Percentiles rank a stretch among this genome's conserved stretches.
Evolutionary conservation across 2,888 invertebrate species (phyloP).

Genomic region (Cataglyphis livida): DNA sequence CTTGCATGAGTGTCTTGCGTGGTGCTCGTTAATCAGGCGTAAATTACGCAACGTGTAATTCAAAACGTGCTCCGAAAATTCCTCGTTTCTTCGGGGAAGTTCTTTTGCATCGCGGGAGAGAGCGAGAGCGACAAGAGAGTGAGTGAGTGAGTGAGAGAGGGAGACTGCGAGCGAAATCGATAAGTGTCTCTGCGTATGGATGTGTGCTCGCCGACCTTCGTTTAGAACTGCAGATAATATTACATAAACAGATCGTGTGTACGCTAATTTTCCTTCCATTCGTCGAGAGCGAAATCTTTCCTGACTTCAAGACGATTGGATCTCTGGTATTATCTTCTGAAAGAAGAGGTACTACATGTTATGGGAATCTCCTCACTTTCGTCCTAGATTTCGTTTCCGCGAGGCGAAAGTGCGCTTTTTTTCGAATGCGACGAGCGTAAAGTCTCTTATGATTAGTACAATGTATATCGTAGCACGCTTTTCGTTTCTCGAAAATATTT

Average conservation of each 20-base stretch:
- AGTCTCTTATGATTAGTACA: neutral
- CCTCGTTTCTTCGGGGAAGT: too few species aligned
- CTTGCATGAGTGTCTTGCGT: neutral
- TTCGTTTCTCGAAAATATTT: neutral
- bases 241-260: slow-evolving; percentile 71
- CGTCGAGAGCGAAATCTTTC: slow-evolving; percentile 25
- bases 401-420: slow-evolving; percentile 55
- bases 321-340: neutral
- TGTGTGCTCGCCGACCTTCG: slow-evolving; percentile 41
- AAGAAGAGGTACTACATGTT: neutral
- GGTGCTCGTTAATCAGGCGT: neutral
- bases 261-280: slow-evolving; percentile 61
- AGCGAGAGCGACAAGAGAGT: neutral
- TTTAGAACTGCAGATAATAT: slow-evolving; percentile 64
- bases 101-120: neutral
- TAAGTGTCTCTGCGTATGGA: slow-evolving; percentile 37
- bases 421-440: slow-evolving; percentile 19
- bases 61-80: neutral
- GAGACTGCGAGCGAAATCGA: slow-evolving; percentile 43
- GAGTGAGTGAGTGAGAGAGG: neutral
- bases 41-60: neutral
- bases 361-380: slow-evolving; percentile 13
- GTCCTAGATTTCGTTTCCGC: slow-evolving; percentile 10
- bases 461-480: neutral
- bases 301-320: neutral